Percentiles rank a stretch among this genome's conserved stretches.
Evolutionary conservation across 2,888 invertebrate genomes (phyloP).

Genomic region (Drosophila testacea): DNA sequence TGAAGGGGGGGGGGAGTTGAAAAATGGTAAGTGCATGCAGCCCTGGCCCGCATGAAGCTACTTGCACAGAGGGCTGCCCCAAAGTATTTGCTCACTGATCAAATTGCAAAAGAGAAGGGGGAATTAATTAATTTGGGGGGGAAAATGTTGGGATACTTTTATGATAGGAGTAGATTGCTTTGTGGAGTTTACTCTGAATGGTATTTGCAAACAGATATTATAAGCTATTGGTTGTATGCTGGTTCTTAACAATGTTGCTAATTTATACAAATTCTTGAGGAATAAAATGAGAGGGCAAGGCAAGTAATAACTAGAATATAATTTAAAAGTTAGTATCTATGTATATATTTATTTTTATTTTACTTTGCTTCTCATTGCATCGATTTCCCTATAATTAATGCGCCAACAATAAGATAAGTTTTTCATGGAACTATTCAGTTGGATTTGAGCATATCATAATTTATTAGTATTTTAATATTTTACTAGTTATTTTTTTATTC

Average conservation of each 20-base stretch:
- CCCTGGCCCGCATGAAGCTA: slow-evolving; percentile 51
- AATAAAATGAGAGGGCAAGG: neutral
- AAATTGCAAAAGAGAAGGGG: slow-evolving; percentile 17
- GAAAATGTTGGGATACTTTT: slow-evolving; percentile 18
- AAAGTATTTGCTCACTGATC: slow-evolving; percentile 34
- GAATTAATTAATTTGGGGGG: slow-evolving; percentile 39
- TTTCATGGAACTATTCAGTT: too few relatives aligned
- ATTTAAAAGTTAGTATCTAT: too few relatives aligned
- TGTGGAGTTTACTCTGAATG: neutral
- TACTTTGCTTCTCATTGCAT: too few relatives aligned
- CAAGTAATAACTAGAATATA: too few relatives aligned
- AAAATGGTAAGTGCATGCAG: slow-evolving; percentile 47
- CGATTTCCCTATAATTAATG: too few relatives aligned
- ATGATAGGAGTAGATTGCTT: slow-evolving; percentile 1
- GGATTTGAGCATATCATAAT: too few relatives aligned
- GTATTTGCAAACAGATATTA: slow-evolving; percentile 5
- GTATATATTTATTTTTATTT: too few relatives aligned
- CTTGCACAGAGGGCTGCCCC: slow-evolving; percentile 50
- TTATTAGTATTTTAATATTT: too few relatives aligned
- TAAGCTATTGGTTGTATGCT: neutral
- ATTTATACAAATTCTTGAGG: neutral
- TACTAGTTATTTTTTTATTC: too few relatives aligned
- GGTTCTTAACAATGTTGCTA: neutral
- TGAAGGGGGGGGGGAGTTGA: neutral
- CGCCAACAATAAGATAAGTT: too few relatives aligned